phyloP scores from a whole-genome alignment of 2,113 vertebrate species.

The Hymenochirus boettgeri region DNA sequence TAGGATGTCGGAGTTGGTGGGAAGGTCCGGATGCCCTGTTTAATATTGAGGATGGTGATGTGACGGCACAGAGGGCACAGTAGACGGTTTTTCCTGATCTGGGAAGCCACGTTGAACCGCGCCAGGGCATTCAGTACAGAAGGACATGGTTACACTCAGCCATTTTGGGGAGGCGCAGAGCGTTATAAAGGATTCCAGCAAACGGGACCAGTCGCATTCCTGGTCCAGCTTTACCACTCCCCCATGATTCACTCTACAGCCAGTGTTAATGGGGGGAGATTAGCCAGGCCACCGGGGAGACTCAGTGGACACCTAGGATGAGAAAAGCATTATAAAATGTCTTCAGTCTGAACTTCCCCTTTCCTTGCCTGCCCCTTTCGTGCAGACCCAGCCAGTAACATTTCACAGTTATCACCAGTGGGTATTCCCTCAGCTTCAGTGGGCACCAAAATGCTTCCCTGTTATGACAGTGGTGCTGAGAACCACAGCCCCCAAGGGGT shows the following conservation, averaged over 20 bases:
- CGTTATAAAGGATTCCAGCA: conserved; percentile 61
- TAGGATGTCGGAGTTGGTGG: conserved; percentile 49
- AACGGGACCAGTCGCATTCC: conserved; percentile 52
- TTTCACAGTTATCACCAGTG: too few species aligned
- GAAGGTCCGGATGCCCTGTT: conserved; percentile 53
- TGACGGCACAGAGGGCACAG: conserved; percentile 61
- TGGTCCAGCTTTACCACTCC: conserved; percentile 23
- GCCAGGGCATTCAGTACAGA: conserved; percentile 62
- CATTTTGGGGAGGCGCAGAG: conserved; percentile 58
- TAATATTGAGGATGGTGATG: conserved; percentile 45
- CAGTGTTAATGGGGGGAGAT: too few species aligned
- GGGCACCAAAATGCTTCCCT: too few species aligned
- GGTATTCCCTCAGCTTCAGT: too few species aligned
- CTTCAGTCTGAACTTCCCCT: too few species aligned
- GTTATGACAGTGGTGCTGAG: too few species aligned
- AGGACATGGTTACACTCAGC: conserved; percentile 58
- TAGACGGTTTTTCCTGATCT: conserved; percentile 37
- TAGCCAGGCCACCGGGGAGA: too few species aligned
- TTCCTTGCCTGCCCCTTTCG: too few species aligned
- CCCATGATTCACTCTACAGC: conserved; percentile 42
- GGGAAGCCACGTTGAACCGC: conserved; percentile 52
- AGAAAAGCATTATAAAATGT: too few species aligned
- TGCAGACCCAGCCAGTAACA: too few species aligned
- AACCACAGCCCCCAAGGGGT: too few species aligned
- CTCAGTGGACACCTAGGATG: too few species aligned